Evolutionary conservation across 2,113 vertebrate species (phyloP).

Genomic region (Chaenogobius annularis): DNA sequence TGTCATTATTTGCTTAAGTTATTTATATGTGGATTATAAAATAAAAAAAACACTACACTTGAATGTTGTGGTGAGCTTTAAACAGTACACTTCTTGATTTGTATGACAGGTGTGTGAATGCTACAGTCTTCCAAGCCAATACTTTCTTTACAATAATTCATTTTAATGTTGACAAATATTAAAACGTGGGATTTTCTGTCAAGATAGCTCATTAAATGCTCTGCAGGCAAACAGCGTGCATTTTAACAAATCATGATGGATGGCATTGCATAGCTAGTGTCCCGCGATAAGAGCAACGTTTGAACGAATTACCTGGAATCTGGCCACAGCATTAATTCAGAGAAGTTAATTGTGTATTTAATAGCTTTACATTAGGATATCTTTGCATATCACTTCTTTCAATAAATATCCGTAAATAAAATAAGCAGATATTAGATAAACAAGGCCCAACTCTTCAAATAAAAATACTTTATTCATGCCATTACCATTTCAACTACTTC

Average conservation of each 20-base stretch:
- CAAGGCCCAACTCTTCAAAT: conserved; percentile 9
- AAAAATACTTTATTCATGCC: conserved; percentile 5
- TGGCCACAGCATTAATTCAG: conserved; percentile 25
- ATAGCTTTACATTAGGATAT: conserved; percentile 41
- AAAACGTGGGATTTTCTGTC: background rate
- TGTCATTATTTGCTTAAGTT: background rate
- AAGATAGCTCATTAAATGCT: conserved; percentile 23
- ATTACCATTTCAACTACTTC: conserved; percentile 33
- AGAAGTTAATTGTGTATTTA: conserved; percentile 43
- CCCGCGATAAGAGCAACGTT: conserved; percentile 23
- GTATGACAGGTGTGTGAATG: background rate
- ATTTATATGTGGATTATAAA: background rate
- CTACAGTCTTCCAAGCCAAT: background rate
- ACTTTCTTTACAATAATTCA: conserved; percentile 23
- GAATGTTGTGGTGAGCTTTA: background rate
- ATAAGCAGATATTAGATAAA: conserved; percentile 30
- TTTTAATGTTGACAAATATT: conserved; percentile 23
- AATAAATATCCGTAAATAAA: conserved; percentile 45
- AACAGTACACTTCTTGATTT: background rate
- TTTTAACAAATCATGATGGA: conserved; percentile 22
- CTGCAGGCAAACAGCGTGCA: conserved; percentile 13
- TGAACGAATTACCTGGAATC: conserved; percentile 41
- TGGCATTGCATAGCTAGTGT: conserved; percentile 1
- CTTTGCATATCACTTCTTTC: conserved; percentile 30
- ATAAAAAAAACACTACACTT: too few species aligned